phyloP scores from a whole-genome alignment of 2,113 vertebrate genomes.

The Macheiramphus alcinus region DNA sequence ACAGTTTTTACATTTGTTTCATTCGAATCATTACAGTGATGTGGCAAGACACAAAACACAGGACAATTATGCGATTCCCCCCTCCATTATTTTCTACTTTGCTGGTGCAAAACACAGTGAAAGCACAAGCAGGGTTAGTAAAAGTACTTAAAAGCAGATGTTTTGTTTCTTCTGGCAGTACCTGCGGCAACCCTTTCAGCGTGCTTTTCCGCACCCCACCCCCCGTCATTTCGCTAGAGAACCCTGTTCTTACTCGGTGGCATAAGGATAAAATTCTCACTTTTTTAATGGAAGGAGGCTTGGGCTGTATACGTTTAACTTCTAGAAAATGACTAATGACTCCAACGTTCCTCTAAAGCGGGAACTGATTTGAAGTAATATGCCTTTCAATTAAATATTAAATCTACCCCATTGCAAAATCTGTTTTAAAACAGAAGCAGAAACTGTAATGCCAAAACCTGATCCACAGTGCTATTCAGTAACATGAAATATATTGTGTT shows the following conservation, averaged over 20 bases:
- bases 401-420: not conserved
- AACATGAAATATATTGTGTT: fast-evolving
- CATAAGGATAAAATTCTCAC: not conserved
- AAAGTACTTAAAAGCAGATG: not conserved
- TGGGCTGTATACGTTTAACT: not conserved
- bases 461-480: not conserved
- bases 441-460: not conserved
- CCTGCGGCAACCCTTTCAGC: not conserved
- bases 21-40: fast-evolving
- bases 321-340: not conserved
- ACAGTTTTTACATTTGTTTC: fast-evolving
- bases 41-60: not conserved
- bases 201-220: fast-evolving
- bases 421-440: not conserved
- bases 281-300: not conserved
- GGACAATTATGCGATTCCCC: fast-evolving
- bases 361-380: not conserved
- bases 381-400: not conserved
- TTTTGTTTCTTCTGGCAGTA: not conserved
- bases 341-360: not conserved
- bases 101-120: not conserved
- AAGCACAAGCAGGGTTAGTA: not conserved
- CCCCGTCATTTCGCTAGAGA: not conserved
- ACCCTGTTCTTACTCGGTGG: not conserved
- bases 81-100: not conserved